phyloP scores from a whole-genome alignment of 1,140 invertebrate species.

The Solenopsis fugax region DNA sequence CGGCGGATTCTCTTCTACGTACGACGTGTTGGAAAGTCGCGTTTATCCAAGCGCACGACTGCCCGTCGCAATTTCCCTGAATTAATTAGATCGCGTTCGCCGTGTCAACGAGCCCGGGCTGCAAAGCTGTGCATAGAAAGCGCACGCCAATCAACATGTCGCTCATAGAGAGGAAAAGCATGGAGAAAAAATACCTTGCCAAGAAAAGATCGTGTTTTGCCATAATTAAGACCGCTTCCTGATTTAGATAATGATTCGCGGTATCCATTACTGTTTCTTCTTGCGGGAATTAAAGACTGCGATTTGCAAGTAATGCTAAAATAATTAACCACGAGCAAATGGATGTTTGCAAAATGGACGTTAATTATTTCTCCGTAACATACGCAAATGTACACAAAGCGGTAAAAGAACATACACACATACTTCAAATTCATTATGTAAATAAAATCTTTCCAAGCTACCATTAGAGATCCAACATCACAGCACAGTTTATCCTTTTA shows the following conservation, averaged over 20 bases:
- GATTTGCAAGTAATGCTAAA: neutral
- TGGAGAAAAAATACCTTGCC: neutral
- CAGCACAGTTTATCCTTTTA: neutral
- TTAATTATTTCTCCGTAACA: slow-evolving; percentile 14
- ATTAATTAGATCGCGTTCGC: slow-evolving; percentile 48
- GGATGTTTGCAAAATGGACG: slow-evolving; percentile 9
- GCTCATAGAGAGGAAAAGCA: slow-evolving; percentile 2
- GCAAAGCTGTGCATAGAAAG: slow-evolving; percentile 13
- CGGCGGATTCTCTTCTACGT: slow-evolving; percentile 55
- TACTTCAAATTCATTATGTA: slow-evolving; percentile 5
- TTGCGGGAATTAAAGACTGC: neutral
- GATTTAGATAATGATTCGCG: slow-evolving; percentile 12
- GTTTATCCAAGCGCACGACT: slow-evolving; percentile 41
- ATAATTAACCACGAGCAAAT: neutral
- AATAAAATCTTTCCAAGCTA: neutral
- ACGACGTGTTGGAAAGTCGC: slow-evolving; percentile 49
- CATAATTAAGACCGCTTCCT: slow-evolving; percentile 13
- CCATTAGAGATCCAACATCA: neutral
- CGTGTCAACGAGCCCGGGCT: neutral
- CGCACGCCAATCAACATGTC: slow-evolving; percentile 1
- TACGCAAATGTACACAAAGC: neutral
- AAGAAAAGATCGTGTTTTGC: slow-evolving; percentile 32
- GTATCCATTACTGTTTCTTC: neutral
- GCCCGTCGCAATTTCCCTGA: slow-evolving; percentile 46
- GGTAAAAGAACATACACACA: neutral